Conservation (phyloP, 2,113 vertebrate genomes). For the Pelobates fuscus region DNA sequence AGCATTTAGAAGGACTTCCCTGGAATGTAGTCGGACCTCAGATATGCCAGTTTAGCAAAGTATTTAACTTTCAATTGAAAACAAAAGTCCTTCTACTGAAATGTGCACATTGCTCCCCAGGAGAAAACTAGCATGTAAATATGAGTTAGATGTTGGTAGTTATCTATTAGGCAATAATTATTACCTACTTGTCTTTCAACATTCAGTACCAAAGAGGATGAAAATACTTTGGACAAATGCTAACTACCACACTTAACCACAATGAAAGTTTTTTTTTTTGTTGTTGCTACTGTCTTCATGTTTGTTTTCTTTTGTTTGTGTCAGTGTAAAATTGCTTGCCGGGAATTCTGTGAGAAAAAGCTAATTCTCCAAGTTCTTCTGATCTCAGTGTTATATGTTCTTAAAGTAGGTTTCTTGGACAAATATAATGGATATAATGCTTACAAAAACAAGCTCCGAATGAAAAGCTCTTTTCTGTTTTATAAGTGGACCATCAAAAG, state of each 20-base stretch:
- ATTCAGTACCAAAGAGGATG: not conserved
- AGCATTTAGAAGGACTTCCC: too few relatives aligned
- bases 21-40: too few relatives aligned
- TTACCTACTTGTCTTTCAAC: too few relatives aligned
- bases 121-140: too few relatives aligned
- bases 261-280: conserved; percentile 43
- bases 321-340: conserved; percentile 47
- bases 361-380: conserved; percentile 61
- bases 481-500: conserved; percentile 55
- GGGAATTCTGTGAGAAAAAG: conserved; percentile 54
- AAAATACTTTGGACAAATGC: not conserved
- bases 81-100: too few relatives aligned
- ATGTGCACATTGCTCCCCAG: too few relatives aligned
- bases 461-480: conserved; percentile 59
- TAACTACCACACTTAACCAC: not conserved
- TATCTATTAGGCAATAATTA: too few relatives aligned
- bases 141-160: too few relatives aligned
- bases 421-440: conserved; percentile 55
- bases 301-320: conserved; percentile 57
- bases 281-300: conserved; percentile 15
- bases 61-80: too few relatives aligned
- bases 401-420: conserved; percentile 52
- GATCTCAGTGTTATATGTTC: conserved; percentile 52
- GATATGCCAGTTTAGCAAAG: too few relatives aligned
- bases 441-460: conserved; percentile 61